Evolutionary conservation across 2,113 vertebrate genomes (phyloP).

Genomic region (Pycnonotus jocosus): DNA sequence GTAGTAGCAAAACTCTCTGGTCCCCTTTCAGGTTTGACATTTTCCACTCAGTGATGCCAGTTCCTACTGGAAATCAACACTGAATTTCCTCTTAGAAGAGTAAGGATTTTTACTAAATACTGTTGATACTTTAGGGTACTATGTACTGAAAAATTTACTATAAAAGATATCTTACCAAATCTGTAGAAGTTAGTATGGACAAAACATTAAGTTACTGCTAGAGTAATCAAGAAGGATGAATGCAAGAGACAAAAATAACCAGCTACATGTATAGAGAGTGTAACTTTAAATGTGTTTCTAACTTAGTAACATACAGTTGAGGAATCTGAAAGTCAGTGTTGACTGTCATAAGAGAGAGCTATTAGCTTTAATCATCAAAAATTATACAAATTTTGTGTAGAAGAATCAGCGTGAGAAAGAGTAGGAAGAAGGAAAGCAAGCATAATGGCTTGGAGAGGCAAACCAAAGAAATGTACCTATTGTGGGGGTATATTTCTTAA

Average conservation of each 20-base stretch:
- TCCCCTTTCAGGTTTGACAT: background rate
- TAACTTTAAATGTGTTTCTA: background rate
- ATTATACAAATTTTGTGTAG: background rate
- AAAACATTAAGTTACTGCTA: background rate
- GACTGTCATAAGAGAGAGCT: background rate
- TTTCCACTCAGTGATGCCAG: background rate
- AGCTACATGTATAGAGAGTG: background rate
- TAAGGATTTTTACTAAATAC: background rate
- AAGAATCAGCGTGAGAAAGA: background rate
- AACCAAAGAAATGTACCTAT: background rate
- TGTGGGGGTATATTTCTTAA: background rate
- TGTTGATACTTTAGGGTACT: background rate
- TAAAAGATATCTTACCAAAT: background rate
- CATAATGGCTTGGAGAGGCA: background rate
- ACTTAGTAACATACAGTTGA: background rate
- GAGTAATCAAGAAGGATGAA: background rate
- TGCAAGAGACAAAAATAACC: background rate
- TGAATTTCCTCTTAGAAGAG: background rate
- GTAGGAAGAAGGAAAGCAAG: background rate
- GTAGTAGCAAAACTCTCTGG: background rate
- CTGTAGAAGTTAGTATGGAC: background rate
- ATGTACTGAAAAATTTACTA: background rate
- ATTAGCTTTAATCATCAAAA: background rate
- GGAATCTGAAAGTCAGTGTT: background rate
- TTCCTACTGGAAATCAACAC: background rate